These are phyloP conservation scores for Chaunax sp. DNA, from an alignment of 2,797 vertebrate genomes.

Conservation along the genomic window DNA sequence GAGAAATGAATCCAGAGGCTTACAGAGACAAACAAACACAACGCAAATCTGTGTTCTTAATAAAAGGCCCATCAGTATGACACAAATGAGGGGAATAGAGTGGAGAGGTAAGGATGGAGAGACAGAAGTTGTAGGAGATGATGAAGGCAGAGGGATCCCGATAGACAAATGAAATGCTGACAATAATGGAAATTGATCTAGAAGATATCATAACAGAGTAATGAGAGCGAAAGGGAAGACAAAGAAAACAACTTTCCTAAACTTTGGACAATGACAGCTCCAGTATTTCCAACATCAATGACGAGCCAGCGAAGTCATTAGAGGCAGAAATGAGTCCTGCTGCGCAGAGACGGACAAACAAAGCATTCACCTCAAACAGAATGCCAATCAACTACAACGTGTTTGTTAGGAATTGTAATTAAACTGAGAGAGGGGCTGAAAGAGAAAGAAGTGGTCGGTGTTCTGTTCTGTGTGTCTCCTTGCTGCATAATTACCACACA, in stretches of 20 bases:
- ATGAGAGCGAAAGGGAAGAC: not conserved
- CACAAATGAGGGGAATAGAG: slow-evolving; percentile 48
- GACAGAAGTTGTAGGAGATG: slow-evolving; percentile 5
- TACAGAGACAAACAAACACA: slow-evolving; percentile 70
- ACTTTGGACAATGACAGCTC: slow-evolving; percentile 37
- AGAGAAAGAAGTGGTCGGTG: slow-evolving; percentile 29
- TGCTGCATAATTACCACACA: slow-evolving; percentile 27
- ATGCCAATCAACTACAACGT: slow-evolving; percentile 49
- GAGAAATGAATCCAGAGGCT: slow-evolving; percentile 66
- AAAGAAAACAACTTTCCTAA: slow-evolving; percentile 3
- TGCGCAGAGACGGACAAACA: slow-evolving; percentile 51
- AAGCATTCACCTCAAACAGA: slow-evolving; percentile 40
- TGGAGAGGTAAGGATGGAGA: slow-evolving; percentile 41
- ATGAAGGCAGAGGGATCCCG: not conserved
- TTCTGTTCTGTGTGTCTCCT: slow-evolving; percentile 17
- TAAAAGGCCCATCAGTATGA: slow-evolving; percentile 50
- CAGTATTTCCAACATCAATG: slow-evolving; percentile 54
- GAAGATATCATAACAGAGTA: slow-evolving; percentile 16
- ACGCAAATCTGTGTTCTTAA: slow-evolving; percentile 63
- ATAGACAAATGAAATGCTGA: slow-evolving; percentile 34
- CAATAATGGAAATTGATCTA: slow-evolving; percentile 8
- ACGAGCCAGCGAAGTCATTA: slow-evolving; percentile 59
- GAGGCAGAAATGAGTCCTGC: slow-evolving; percentile 46
- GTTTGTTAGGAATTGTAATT: slow-evolving; percentile 54
- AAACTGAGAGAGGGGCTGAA: slow-evolving; percentile 23